phyloP scores from a whole-genome alignment of 2,113 vertebrate species.

The Bubo bubo region DNA sequence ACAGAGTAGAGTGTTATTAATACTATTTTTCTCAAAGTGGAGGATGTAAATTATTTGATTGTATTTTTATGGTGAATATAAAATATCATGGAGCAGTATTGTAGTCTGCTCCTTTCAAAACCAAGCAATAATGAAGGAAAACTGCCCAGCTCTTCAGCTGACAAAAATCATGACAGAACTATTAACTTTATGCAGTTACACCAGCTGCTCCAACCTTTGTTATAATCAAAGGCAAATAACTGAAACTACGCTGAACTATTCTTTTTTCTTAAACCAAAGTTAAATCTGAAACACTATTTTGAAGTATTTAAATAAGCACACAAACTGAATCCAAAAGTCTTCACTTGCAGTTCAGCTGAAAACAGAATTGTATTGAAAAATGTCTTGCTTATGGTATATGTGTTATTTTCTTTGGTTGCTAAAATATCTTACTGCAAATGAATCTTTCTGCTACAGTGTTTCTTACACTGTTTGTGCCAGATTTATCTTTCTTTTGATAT shows the following conservation, averaged over 20 bases:
- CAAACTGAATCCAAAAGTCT: background rate
- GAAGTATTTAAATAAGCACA: background rate
- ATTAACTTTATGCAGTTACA: background rate
- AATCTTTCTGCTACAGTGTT: background rate
- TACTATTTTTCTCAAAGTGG: background rate
- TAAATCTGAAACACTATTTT: background rate
- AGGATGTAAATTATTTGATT: background rate
- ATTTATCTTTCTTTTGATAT: background rate
- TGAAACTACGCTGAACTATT: background rate
- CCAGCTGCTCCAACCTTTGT: background rate
- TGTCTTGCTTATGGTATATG: background rate
- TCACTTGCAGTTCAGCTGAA: background rate
- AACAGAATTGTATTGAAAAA: background rate
- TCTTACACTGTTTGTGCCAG: background rate
- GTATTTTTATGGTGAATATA: background rate
- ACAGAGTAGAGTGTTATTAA: background rate
- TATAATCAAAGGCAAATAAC: background rate
- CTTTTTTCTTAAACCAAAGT: background rate
- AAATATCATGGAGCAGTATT: background rate
- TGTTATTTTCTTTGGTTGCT: background rate
- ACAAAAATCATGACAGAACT: background rate
- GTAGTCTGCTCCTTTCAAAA: background rate
- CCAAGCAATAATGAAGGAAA: background rate
- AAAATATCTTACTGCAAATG: background rate
- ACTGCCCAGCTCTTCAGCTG: background rate